Conservation (phyloP, 1,140 invertebrate genomes). For the Drosophila watanabei region DNA sequence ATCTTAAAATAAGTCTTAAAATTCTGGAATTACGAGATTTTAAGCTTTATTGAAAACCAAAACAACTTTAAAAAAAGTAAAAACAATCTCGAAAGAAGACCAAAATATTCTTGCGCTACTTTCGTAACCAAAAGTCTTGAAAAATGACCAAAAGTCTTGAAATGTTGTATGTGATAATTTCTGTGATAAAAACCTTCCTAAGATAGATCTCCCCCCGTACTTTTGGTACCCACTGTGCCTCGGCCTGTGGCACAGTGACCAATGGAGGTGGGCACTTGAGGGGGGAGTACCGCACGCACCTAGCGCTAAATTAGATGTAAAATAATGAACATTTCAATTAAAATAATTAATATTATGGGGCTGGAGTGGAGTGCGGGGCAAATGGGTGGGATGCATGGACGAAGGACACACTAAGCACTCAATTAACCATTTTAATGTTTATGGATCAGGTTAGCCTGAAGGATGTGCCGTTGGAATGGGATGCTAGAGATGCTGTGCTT, state of each 20-base stretch:
- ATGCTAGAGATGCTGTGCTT: conserved; percentile 64
- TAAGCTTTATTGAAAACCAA: too few species aligned
- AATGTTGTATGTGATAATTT: too few species aligned
- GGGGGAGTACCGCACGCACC: conserved; percentile 49
- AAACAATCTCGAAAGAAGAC: too few species aligned
- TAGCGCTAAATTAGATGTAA: conserved; percentile 81
- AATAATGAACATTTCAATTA: conserved; percentile 86
- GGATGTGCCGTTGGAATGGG: conserved; percentile 30
- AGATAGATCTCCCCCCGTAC: background rate
- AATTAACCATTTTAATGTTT: conserved; percentile 85
- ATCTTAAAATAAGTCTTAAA: too few species aligned
- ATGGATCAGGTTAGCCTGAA: conserved; percentile 58
- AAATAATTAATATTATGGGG: conserved; percentile 84
- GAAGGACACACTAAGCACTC: conserved; percentile 79
- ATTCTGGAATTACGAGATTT: too few species aligned
- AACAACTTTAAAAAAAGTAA: too few species aligned
- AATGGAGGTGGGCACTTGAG: conserved; percentile 1
- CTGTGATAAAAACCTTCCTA: background rate
- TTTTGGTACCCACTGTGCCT: conserved; percentile 12
- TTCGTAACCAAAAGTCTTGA: too few species aligned
- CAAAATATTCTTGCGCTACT: too few species aligned
- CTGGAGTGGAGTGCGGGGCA: background rate
- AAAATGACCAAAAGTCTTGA: too few species aligned
- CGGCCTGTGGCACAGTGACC: conserved; percentile 21
- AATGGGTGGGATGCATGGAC: conserved; percentile 19